These are phyloP conservation scores for Dissostichus mawsoni DNA, from an alignment of 2,113 vertebrate genomes.

Conservation along the genomic window DNA sequence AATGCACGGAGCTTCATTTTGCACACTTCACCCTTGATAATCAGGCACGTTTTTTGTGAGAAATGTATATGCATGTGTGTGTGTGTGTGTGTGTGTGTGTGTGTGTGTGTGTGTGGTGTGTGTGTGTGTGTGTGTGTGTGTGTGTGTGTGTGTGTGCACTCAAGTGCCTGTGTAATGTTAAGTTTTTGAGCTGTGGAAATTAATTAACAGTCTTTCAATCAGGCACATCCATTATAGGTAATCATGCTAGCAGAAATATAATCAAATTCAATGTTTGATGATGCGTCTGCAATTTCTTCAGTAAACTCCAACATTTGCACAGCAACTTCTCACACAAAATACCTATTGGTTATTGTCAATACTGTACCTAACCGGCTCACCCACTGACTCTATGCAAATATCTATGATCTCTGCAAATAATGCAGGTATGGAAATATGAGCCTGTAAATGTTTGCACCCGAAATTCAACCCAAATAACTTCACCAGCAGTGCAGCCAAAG, in stretches of 20 bases:
- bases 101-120: neutral
- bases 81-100: conserved; percentile 12
- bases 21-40: conserved; percentile 31
- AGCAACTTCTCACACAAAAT: conserved; percentile 58
- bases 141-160: neutral
- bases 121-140: conserved; percentile 8
- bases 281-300: conserved; percentile 74
- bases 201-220: conserved; percentile 74
- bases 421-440: conserved; percentile 51
- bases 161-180: conserved; percentile 15
- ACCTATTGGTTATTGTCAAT: conserved; percentile 72
- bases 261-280: conserved; percentile 78
- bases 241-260: conserved; percentile 66
- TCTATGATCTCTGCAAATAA: conserved; percentile 66
- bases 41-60: conserved; percentile 34
- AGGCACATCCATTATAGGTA: conserved; percentile 69
- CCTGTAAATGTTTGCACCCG: conserved; percentile 66
- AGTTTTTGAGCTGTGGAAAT: conserved; percentile 58
- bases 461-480: conserved; percentile 53
- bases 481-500: conserved; percentile 24
- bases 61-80: neutral
- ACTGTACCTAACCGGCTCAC: conserved; percentile 55
- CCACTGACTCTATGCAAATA: conserved; percentile 65
- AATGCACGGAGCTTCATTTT: conserved; percentile 32
- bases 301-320: conserved; percentile 73